Evolutionary conservation across 2,797 vertebrate species (phyloP).

Genomic region (Manis pentadactyla): DNA sequence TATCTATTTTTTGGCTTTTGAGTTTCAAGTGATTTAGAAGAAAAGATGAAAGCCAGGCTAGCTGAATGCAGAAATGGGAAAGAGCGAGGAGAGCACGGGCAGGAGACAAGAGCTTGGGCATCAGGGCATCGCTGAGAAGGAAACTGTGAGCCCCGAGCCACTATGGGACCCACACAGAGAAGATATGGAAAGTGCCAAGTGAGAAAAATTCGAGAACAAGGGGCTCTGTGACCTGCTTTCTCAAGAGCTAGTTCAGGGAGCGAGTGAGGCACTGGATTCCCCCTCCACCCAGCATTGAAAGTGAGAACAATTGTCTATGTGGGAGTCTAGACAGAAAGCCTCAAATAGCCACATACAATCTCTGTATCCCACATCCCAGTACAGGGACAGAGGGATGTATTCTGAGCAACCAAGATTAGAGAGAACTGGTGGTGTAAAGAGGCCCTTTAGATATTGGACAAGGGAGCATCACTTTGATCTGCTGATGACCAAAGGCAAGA

Average conservation of each 20-base stretch:
- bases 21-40: not conserved
- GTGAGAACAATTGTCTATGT: not conserved
- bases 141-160: not conserved
- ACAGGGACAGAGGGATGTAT: not conserved
- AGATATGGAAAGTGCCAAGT: not conserved
- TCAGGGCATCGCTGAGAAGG: not conserved
- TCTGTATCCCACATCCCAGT: not conserved
- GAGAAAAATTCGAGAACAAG: not conserved
- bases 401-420: not conserved
- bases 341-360: not conserved
- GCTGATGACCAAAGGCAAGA: not conserved
- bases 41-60: not conserved
- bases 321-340: not conserved
- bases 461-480: not conserved
- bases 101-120: not conserved
- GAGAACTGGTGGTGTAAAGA: not conserved
- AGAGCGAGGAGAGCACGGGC: fast-evolving
- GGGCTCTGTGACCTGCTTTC: not conserved
- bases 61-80: not conserved
- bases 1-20: not conserved
- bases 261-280: not conserved
- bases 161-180: not conserved
- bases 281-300: not conserved
- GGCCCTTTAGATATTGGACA: too few relatives aligned
- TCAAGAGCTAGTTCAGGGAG: not conserved